phyloP scores from a whole-genome alignment of 1,140 invertebrate genomes.

The Drosophila teissieri region DNA sequence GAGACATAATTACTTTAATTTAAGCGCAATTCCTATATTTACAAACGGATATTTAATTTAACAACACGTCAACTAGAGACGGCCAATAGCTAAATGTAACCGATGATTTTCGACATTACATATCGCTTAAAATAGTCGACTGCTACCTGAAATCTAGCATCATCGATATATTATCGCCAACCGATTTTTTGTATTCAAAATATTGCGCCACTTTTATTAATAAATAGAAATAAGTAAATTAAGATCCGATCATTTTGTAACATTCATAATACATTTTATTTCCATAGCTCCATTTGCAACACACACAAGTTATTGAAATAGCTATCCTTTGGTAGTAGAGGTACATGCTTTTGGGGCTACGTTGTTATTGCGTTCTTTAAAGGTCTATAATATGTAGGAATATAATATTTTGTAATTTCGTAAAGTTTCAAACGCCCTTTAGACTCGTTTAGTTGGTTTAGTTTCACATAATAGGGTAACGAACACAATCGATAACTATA shows the following conservation, averaged over 20 bases:
- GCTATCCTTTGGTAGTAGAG: constrained; percentile 46
- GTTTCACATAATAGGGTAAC: constrained; percentile 53
- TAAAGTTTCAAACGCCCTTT: constrained; percentile 66
- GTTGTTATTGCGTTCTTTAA: constrained; percentile 76
- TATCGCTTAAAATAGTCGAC: not conserved
- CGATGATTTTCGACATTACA: not conserved
- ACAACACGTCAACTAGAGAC: constrained; percentile 54
- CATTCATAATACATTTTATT: constrained; percentile 82
- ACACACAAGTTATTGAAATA: constrained; percentile 63
- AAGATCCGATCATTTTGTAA: constrained; percentile 43
- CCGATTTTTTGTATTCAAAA: not conserved
- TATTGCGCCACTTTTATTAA: not conserved
- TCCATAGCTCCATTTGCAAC: constrained; percentile 72
- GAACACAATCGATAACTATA: constrained; percentile 70
- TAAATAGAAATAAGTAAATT: not conserved
- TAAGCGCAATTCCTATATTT: constrained; percentile 19
- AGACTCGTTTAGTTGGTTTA: constrained; percentile 59
- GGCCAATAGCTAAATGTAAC: not conserved
- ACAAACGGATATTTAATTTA: constrained; percentile 17
- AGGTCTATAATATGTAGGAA: constrained; percentile 68
- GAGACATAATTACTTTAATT: constrained; percentile 57
- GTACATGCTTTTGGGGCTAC: constrained; percentile 63
- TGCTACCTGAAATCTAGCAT: not conserved
- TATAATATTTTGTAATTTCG: constrained; percentile 63
- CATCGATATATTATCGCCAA: not conserved